Evolutionary conservation across 2,888 invertebrate genomes (phyloP).

Genomic region (Mesorhabditis belari): DNA sequence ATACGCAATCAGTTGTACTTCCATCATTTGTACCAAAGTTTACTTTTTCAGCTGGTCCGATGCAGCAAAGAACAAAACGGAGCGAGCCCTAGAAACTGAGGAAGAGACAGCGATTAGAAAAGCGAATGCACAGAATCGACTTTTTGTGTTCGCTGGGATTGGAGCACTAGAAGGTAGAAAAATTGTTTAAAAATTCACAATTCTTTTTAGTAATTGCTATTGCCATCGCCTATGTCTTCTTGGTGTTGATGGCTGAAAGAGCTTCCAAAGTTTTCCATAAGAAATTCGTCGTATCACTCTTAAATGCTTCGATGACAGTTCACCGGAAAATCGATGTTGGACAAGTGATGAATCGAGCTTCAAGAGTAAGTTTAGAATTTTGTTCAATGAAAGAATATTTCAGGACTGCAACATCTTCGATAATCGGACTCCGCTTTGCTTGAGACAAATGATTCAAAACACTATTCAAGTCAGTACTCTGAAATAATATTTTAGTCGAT

Average conservation of each 20-base stretch:
- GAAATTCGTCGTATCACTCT: not conserved
- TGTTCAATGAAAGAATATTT: no score
- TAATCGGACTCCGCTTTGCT: not conserved
- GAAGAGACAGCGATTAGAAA: not conserved
- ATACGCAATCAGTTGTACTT: no score
- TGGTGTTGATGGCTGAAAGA: not conserved
- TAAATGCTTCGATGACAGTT: not conserved
- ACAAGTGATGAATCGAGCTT: not conserved
- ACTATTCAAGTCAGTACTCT: not conserved
- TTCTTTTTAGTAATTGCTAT: not conserved
- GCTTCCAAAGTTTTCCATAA: not conserved
- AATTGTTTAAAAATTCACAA: not conserved
- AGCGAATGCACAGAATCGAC: not conserved
- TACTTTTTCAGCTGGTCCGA: not conserved
- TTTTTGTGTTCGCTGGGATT: not conserved
- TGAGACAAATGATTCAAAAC: not conserved
- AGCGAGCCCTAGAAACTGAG: not conserved
- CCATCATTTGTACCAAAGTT: no score
- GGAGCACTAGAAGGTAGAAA: not conserved
- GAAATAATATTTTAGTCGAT: no score
- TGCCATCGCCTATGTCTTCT: not conserved
- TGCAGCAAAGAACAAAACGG: not conserved
- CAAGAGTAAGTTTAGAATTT: not conserved
- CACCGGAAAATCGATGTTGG: not conserved
- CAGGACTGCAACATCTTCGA: not conserved